Evolutionary conservation across 2,888 invertebrate species (phyloP).

Genomic region (Drosophila stalkeri): DNA sequence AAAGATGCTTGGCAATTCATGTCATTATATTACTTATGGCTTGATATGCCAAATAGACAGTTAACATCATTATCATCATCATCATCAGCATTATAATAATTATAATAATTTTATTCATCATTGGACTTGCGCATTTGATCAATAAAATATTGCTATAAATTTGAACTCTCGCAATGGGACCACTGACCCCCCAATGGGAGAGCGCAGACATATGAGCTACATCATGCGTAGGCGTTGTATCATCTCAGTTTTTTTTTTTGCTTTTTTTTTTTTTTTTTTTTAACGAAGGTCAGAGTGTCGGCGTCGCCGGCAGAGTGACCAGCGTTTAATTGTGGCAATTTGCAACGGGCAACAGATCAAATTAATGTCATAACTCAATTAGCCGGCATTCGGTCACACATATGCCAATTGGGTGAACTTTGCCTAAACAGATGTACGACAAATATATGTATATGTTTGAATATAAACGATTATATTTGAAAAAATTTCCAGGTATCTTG

Average conservation of each 20-base stretch:
- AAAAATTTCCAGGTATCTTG: neutral
- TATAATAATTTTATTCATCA: slow-evolving; percentile 24
- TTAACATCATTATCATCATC: slow-evolving; percentile 24
- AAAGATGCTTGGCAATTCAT: slow-evolving; percentile 21
- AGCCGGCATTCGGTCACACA: slow-evolving; percentile 44
- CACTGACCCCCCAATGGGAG: slow-evolving; percentile 34
- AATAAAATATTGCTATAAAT: slow-evolving; percentile 66
- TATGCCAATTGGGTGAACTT: slow-evolving; percentile 9
- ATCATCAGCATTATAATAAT: slow-evolving; percentile 28
- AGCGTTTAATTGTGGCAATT: slow-evolving; percentile 72
- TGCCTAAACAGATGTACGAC: neutral
- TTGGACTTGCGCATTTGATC: slow-evolving; percentile 58
- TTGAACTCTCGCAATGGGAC: slow-evolving; percentile 35
- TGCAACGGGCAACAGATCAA: slow-evolving; percentile 64
- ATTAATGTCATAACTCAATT: slow-evolving; percentile 79
- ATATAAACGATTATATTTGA: neutral
- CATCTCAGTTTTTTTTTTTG: slow-evolving; percentile 33
- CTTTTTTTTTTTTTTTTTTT: slow-evolving; percentile 22
- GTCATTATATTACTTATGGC: slow-evolving; percentile 68
- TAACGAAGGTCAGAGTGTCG: slow-evolving; percentile 70
- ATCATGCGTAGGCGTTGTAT: slow-evolving; percentile 32
- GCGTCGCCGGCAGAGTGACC: slow-evolving; percentile 45
- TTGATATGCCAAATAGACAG: slow-evolving; percentile 20
- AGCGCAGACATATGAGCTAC: slow-evolving; percentile 22
- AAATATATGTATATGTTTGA: neutral